Percentiles rank a stretch among this genome's conserved stretches.
These are phyloP conservation scores for Microtus richardsoni DNA, from an alignment of 2,113 vertebrate genomes.

Conservation along the genomic window DNA sequence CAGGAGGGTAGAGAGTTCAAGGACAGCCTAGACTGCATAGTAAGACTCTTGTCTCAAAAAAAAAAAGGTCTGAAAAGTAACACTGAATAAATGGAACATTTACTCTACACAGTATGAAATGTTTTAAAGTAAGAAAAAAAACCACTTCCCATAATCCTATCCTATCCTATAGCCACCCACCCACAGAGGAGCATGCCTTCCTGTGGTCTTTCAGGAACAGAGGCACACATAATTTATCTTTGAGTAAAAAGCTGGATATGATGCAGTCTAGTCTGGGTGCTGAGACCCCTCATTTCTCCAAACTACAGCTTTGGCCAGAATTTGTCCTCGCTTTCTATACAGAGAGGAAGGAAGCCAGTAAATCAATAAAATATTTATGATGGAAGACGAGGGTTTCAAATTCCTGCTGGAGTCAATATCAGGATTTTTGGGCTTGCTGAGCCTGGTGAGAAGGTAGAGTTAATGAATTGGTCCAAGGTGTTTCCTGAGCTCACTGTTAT, in stretches of 20 bases:
- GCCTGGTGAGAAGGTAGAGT: background rate
- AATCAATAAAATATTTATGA: slow-evolving; percentile 59
- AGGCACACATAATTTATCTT: background rate
- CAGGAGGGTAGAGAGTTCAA: background rate
- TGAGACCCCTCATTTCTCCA: background rate
- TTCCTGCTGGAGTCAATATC: background rate
- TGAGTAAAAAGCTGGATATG: background rate
- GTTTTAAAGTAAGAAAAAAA: slow-evolving; percentile 3
- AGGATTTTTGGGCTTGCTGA: background rate
- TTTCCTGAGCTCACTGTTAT: background rate
- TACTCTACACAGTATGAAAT: background rate
- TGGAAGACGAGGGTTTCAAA: slow-evolving; percentile 49
- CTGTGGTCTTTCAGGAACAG: background rate
- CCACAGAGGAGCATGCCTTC: background rate
- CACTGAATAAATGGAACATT: background rate
- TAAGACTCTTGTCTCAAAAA: background rate
- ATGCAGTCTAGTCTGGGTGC: background rate
- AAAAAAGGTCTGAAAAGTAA: background rate
- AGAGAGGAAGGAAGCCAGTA: slow-evolving; percentile 42
- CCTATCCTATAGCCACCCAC: background rate
- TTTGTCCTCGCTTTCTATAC: background rate
- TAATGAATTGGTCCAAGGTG: background rate
- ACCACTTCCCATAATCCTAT: background rate
- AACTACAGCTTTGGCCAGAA: background rate
- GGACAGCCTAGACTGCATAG: background rate